Percentiles rank a stretch among this genome's conserved stretches.
phyloP scores from a whole-genome alignment of 2,888 invertebrate genomes.

The Anagyrus pseudococci region DNA sequence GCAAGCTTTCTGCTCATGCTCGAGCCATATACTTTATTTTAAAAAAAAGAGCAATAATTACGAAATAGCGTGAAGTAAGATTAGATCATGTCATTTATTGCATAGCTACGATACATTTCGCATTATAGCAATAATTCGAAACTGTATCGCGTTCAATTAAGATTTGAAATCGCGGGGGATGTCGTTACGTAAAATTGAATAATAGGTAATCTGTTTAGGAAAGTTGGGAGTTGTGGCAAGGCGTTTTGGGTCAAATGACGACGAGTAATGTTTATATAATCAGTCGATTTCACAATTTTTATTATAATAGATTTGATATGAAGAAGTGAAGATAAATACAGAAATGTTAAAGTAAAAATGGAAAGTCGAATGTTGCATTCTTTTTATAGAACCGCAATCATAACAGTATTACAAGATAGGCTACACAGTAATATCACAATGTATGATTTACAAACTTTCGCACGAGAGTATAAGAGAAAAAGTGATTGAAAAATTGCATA shows the following conservation, averaged over 20 bases:
- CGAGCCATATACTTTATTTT: too few relatives aligned
- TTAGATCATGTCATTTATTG: neutral
- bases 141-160: too few relatives aligned
- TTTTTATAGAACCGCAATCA: slow-evolving; percentile 45
- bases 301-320: slow-evolving; percentile 60
- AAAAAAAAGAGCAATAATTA: neutral
- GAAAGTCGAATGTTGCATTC: slow-evolving; percentile 52
- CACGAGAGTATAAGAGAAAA: slow-evolving; percentile 52
- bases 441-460: slow-evolving; percentile 59
- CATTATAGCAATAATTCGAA: neutral
- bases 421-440: slow-evolving; percentile 63
- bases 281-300: slow-evolving; percentile 54
- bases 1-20: slow-evolving; percentile 47
- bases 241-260: too few relatives aligned
- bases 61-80: neutral
- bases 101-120: neutral
- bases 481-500: slow-evolving; percentile 27
- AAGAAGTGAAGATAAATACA: slow-evolving; percentile 62
- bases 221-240: too few relatives aligned
- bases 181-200: neutral
- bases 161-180: too few relatives aligned
- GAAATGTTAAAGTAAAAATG: slow-evolving; percentile 61
- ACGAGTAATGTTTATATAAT: too few relatives aligned
- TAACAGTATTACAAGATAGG: slow-evolving; percentile 58
- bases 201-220: neutral